Conservation (phyloP, 2,888 invertebrate species). For the Scaptomyza tumidula region DNA sequence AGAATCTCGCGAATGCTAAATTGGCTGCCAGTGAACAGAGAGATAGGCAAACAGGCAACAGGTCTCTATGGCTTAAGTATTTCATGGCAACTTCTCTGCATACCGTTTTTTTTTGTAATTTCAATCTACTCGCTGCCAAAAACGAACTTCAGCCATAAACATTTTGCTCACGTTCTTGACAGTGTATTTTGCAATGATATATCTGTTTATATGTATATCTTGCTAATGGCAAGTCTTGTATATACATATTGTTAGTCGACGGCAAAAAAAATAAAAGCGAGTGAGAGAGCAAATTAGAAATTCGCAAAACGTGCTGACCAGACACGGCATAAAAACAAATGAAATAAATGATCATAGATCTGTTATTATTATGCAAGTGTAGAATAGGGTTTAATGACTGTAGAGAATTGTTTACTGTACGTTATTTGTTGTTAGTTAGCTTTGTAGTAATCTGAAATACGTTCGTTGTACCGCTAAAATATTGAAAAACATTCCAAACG, state of each 20-base stretch:
- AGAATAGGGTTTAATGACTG: not conserved
- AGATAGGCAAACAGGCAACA: constrained; percentile 4
- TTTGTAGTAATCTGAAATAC: no score
- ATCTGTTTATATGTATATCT: constrained; percentile 27
- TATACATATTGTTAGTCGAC: constrained; percentile 6
- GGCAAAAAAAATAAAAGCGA: constrained; percentile 27
- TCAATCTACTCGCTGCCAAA: constrained; percentile 35
- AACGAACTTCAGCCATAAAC: constrained; percentile 23
- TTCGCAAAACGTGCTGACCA: constrained; percentile 63
- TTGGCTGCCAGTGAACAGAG: not conserved
- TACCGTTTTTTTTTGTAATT: constrained; percentile 14
- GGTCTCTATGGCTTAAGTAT: constrained; percentile 21
- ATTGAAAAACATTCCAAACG: no score
- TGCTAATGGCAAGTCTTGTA: not conserved
- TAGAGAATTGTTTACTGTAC: not conserved
- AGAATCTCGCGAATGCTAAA: constrained; percentile 22
- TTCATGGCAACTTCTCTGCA: constrained; percentile 29
- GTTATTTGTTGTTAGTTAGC: no score
- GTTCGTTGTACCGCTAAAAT: no score
- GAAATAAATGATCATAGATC: constrained; percentile 1
- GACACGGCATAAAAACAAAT: constrained; percentile 21
- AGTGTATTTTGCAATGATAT: constrained; percentile 30
- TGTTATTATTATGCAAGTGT: not conserved
- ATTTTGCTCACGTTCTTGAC: constrained; percentile 60
- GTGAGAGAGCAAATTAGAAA: constrained; percentile 67